Percentiles rank a stretch among this genome's conserved stretches.
Conservation (phyloP, 2,888 invertebrate genomes). For the Peribatodes rhomboidaria region DNA sequence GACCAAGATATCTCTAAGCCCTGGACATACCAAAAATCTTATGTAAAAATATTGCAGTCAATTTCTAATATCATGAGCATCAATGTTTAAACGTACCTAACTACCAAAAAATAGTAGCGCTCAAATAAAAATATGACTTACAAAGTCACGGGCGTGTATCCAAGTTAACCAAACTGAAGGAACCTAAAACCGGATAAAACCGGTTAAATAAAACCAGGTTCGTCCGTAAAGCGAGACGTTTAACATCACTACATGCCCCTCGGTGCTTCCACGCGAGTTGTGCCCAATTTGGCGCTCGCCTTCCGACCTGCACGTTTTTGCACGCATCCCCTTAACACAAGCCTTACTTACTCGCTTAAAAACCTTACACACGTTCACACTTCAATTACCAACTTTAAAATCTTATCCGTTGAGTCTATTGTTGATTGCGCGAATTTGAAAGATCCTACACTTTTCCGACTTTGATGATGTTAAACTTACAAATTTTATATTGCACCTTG, state of each 20-base stretch:
- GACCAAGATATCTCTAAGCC: no score
- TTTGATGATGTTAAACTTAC: conserved; percentile 7
- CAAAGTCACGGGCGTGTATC: background rate
- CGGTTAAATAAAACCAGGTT: conserved; percentile 8
- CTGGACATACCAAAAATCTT: no score
- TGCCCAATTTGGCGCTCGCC: conserved; percentile 70
- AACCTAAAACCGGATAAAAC: background rate
- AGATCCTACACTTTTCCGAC: conserved; percentile 33
- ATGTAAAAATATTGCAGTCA: no score
- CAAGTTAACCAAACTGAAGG: background rate
- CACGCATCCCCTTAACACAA: conserved; percentile 67
- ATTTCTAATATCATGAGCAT: no score
- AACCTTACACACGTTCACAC: background rate
- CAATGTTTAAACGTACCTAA: no score
- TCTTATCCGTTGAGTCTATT: background rate
- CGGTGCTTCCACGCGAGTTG: conserved; percentile 66
- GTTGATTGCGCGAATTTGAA: conserved; percentile 11
- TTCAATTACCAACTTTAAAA: conserved; percentile 20
- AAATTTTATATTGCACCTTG: conserved; percentile 20
- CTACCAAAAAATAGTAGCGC: no score
- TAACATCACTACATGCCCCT: conserved; percentile 50
- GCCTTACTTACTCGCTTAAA: conserved; percentile 40
- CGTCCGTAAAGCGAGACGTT: conserved; percentile 38
- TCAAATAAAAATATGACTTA: background rate
- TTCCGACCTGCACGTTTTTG: conserved; percentile 69